A percentile compares a stretch with the other conserved stretches of the same genome.
Evolutionary conservation across 2,113 vertebrate species (phyloP).

Genomic region (Tachysurus vachellii): DNA sequence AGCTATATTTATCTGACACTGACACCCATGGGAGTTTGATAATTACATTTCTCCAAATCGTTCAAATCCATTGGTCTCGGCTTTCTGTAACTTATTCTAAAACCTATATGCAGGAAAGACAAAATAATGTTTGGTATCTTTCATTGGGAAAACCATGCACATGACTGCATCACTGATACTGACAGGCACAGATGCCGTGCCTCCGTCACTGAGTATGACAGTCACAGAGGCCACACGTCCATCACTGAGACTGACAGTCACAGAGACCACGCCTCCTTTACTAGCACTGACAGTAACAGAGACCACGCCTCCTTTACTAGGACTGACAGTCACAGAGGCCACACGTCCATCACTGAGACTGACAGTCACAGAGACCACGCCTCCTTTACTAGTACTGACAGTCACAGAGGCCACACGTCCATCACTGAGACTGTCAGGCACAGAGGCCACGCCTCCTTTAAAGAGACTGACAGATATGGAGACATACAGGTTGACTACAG

Average conservation of each 20-base stretch:
- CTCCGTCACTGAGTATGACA: not conserved
- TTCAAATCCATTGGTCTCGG: constrained; percentile 12
- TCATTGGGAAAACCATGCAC: not conserved
- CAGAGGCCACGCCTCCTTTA: not conserved
- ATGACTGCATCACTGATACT: not conserved
- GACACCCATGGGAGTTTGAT: constrained; percentile 4
- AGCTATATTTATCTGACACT: constrained; percentile 11
- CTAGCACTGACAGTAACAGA: not conserved
- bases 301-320: not conserved
- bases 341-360: not conserved
- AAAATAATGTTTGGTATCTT: not conserved
- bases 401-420: not conserved
- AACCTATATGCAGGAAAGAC: not conserved
- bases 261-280: not conserved
- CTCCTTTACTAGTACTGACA: not conserved
- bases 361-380: not conserved
- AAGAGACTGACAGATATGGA: not conserved
- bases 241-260: not conserved
- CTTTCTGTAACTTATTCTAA: not conserved
- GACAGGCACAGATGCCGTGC: not conserved
- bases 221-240: not conserved
- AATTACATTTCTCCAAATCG: constrained; percentile 2
- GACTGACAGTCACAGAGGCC: not conserved
- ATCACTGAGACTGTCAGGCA: not conserved
- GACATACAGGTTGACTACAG: too few relatives aligned